These are phyloP conservation scores for Cephus spinipes DNA, from an alignment of 2,888 invertebrate genomes.

Conservation along the genomic window DNA sequence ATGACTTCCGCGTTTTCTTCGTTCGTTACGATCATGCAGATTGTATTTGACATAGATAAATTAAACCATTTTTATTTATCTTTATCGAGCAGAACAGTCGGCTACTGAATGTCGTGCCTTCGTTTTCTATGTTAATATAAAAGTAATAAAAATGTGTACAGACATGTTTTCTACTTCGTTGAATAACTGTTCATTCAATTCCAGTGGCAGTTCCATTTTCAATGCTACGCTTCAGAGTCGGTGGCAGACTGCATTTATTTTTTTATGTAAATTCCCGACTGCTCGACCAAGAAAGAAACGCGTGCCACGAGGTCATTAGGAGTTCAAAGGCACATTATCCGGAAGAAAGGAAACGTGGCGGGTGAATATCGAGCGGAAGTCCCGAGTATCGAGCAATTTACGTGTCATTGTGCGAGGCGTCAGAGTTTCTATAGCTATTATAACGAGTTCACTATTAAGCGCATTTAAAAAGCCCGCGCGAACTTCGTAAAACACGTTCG, in stretches of 20 bases:
- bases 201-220: background rate
- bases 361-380: background rate
- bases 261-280: background rate
- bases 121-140: background rate
- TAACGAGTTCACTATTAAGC: background rate
- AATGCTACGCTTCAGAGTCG: background rate
- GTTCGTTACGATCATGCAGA: background rate
- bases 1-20: background rate
- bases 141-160: background rate
- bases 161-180: background rate
- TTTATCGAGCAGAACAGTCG: background rate
- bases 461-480: background rate
- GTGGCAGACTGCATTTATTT: background rate
- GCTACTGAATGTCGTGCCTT: background rate
- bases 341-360: background rate
- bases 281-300: background rate
- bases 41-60: background rate
- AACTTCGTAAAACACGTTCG: background rate
- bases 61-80: background rate
- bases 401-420: background rate
- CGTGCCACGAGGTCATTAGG: background rate
- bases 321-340: background rate
- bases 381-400: background rate
- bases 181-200: background rate
- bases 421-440: background rate